Base-by-base conservation (phyloP, 2,797 vertebrate species). In the Xenentodon cancila region DNA sequence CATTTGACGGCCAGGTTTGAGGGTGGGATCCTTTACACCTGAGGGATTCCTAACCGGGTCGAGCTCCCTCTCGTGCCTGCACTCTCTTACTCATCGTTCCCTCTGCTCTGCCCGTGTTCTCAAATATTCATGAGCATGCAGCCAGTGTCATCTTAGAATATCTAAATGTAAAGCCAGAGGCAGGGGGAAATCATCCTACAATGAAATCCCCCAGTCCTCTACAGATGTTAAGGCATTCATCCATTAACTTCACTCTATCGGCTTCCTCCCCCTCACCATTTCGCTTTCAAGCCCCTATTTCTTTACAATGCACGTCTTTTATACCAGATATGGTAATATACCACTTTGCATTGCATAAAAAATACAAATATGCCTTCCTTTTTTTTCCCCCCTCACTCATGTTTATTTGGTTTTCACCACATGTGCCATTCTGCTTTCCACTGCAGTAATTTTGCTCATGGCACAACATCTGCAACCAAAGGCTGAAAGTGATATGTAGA, bases 51-150 rank as follows among this genome's bases (percentile, higher is more conserved):
- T 59, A 62, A 76, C 74, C 71, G 13, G 6, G 64, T 70, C 49
- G 3, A 59, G 40, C 63, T 70, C 80, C 68, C 54, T 56, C 75
- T 79, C 79, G 74, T 76, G 77, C 68, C 77, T 82, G 64, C 59
- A 54, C 58, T 64, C 53, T 34, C 48, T 68, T 55, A 54, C 82
- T 81, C 77, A 84, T 85, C 76, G 18, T 64, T 40, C 50, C 59
- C 68, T 71, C 55, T 58, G 68, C 68, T 53, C 77, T 45, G 58
- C 66, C 64, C 56, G 22, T 66, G 77, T 75, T 71, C 72, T 89
- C 83, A 86, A 91, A 88, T 88, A 91, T 91, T 92, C 88, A 92
- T 90, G 85, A 77, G 63, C 62, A 76, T 56, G 75, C 84, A 73
- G 82, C 63, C 54, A 67, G 76, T 79, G 74, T 84, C 84, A 77